Evolutionary conservation across 2,797 vertebrate genomes (phyloP).

Genomic region (Hozukius guyotensis): DNA sequence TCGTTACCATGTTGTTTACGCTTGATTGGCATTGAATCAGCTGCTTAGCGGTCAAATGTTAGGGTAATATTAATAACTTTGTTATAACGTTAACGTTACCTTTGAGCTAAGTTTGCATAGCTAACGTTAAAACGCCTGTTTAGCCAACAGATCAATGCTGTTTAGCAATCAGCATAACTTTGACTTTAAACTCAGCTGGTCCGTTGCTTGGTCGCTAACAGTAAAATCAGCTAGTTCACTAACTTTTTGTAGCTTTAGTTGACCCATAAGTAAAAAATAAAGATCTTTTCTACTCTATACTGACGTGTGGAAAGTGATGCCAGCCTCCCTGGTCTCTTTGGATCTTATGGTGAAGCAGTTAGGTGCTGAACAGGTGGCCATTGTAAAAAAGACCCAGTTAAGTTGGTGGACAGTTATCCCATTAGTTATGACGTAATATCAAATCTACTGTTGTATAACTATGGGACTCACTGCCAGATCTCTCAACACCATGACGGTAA

Average conservation of each 20-base stretch:
- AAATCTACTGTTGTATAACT: background rate
- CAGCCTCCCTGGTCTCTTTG: background rate
- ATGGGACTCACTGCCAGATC: slow-evolving; percentile 2
- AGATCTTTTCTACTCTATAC: background rate
- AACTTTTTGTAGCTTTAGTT: no score
- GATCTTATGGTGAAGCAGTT: background rate
- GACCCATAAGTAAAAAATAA: no score
- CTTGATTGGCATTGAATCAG: background rate
- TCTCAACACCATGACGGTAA: background rate
- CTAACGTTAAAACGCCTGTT: background rate
- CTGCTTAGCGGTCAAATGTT: no score
- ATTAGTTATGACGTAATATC: background rate
- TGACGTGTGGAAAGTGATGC: background rate
- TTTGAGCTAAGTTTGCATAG: background rate
- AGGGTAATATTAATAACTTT: background rate
- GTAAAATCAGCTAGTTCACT: no score
- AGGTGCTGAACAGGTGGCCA: background rate
- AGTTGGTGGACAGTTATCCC: background rate
- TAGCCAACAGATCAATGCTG: no score
- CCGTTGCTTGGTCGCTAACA: no score
- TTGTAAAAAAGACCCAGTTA: background rate
- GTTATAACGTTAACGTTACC: no score
- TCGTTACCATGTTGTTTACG: background rate
- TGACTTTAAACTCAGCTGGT: no score
- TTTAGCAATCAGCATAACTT: no score